Percentiles rank a stretch among this genome's conserved stretches.
phyloP scores from a whole-genome alignment of 2,888 invertebrate species.

The Tachina fera region DNA sequence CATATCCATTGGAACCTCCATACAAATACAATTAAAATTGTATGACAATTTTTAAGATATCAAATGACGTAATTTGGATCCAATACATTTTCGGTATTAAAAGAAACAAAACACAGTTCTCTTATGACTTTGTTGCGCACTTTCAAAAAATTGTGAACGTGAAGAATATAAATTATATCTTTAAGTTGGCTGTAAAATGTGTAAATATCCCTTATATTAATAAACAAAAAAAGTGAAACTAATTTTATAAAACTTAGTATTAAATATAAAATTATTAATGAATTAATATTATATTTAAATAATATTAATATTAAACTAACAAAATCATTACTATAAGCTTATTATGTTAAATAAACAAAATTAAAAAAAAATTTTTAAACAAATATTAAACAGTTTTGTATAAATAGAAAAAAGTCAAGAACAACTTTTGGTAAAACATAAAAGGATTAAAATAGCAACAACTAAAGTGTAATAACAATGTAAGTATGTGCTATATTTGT shows the following conservation, averaged over 20 bases:
- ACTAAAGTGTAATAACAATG: conserved; percentile 52
- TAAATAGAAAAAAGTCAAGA: conserved; percentile 39
- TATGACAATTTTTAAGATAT: too few species aligned
- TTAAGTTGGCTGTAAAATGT: conserved; percentile 70
- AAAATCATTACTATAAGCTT: conserved; percentile 43
- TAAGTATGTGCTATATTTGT: conserved; percentile 58
- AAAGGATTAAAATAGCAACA: conserved; percentile 27
- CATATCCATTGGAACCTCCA: too few species aligned
- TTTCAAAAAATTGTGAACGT: neutral
- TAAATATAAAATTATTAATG: conserved; percentile 50
- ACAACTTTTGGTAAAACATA: conserved; percentile 8
- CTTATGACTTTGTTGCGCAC: conserved; percentile 2
- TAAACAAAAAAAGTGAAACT: conserved; percentile 32
- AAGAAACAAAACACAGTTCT: neutral
- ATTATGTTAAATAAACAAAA: conserved; percentile 48
- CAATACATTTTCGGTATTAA: too few species aligned
- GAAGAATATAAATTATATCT: conserved; percentile 28
- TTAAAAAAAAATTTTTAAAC: conserved; percentile 45
- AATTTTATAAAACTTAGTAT: conserved; percentile 68
- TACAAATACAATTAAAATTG: too few species aligned
- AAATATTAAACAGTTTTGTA: conserved; percentile 44
- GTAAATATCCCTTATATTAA: conserved; percentile 60
- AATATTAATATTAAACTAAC: conserved; percentile 52
- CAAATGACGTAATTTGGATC: too few species aligned
- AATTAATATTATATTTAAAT: conserved; percentile 33